phyloP scores from a whole-genome alignment of 2,888 invertebrate species.

The Calameuta idolon region DNA sequence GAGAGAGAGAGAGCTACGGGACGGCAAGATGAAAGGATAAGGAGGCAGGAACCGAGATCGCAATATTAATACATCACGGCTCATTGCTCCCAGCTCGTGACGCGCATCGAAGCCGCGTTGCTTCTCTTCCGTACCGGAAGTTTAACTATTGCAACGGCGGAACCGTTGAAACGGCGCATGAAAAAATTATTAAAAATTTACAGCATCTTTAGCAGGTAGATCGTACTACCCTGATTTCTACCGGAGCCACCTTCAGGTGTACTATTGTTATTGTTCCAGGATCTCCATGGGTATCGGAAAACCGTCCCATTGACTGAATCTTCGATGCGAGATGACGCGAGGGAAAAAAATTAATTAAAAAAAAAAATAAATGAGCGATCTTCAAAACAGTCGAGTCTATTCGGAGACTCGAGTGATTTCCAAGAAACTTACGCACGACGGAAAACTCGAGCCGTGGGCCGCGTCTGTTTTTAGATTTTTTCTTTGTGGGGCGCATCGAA shows the following conservation, averaged over 20 bases:
- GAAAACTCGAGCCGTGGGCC: background rate
- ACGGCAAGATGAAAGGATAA: constrained; percentile 32
- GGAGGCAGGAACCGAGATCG: constrained; percentile 24
- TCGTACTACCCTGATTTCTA: background rate
- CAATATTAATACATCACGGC: constrained; percentile 33
- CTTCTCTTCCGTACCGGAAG: constrained; percentile 23
- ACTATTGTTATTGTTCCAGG: background rate
- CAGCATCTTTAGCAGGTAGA: too few species aligned
- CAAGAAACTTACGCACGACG: background rate
- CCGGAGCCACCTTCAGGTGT: background rate
- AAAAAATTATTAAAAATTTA: background rate
- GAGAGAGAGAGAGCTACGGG: constrained; percentile 8
- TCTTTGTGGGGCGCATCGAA: background rate
- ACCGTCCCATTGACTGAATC: background rate
- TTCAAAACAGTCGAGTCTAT: background rate
- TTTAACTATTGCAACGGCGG: background rate
- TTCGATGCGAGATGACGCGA: background rate
- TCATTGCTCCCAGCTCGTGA: constrained; percentile 16
- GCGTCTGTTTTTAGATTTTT: background rate
- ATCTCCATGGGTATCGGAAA: background rate
- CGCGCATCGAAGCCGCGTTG: constrained; percentile 7
- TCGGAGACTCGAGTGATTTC: background rate
- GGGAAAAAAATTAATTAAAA: background rate
- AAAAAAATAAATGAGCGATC: background rate
- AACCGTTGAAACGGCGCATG: background rate